Evolutionary conservation across 1,140 invertebrate species (phyloP), one percentile per base, ranked within the genome.

Genomic region (Drosophila albomicans): DNA sequence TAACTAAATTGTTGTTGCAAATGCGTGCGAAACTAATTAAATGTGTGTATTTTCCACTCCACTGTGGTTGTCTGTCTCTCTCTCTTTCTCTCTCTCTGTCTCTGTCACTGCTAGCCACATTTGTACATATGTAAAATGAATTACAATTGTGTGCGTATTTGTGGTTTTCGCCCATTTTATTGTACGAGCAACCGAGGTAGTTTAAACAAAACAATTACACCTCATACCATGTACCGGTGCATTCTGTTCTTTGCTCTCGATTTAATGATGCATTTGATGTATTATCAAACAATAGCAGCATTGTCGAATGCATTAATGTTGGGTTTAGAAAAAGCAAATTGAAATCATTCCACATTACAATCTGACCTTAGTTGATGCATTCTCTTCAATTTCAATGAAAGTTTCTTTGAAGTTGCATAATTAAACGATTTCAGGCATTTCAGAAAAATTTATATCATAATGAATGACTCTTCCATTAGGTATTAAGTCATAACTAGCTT

Each of bases 101-200:
- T 16, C 49, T 46, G 49, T 48, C 13, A 30, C 35, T 13, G 32
- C 30, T 35, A 73, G 52, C 70, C 70, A 35, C 63, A 73, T 11
- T 8, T 30, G 54, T 59, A 59, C 63, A 73, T 38, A 3, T 30
- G 54, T 59, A 59, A 51, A 66, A 66, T 66, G 45, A 25, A 52
- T 43, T 32, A 45, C 25, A 32, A 51, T 57, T 58, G 70, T 54
- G 10, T 46, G 49, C 41, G 49, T 74, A 69, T 74, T 69, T 74
- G 71, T 74, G 71, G 71, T 41, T 46, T 62, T 67, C 64, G 71
- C 64, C 71, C 56, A 49, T 69, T 74, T 74, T 41, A 61, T 74
- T 74, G 71, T 56, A 32, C 46, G 3, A 32, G 54, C 54, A 16
- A 41, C 38, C 25, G 58, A 25, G 28, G 11, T 8, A 35, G 45